These are phyloP conservation scores for Mythimna albipuncta DNA, from an alignment of 2,888 invertebrate genomes.

Conservation along the genomic window DNA sequence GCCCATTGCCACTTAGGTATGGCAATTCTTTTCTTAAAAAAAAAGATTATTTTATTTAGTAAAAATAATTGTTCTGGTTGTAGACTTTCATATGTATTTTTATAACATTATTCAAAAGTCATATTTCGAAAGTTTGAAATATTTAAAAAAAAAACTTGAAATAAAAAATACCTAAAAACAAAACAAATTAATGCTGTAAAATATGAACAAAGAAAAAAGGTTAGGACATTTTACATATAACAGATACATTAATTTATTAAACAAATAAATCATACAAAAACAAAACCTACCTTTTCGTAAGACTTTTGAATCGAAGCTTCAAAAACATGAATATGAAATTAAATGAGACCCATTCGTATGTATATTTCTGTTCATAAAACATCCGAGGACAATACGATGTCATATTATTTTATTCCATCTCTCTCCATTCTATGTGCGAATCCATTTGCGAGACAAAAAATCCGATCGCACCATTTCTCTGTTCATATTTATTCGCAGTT, in stretches of 20 bases:
- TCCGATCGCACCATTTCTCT: conserved; percentile 59
- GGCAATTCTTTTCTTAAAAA: too few species aligned
- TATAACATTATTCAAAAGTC: too few species aligned
- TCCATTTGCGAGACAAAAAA: conserved; percentile 59
- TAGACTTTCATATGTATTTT: too few species aligned
- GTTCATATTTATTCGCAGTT: conserved; percentile 68
- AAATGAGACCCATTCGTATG: conserved; percentile 51
- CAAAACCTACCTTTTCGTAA: conserved; percentile 16
- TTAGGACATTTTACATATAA: neutral
- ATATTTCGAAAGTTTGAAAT: too few species aligned
- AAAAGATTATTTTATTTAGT: too few species aligned
- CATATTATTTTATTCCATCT: conserved; percentile 66
- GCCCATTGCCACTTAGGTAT: too few species aligned
- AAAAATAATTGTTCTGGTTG: too few species aligned
- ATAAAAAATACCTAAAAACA: too few species aligned
- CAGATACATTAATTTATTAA: neutral
- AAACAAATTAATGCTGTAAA: neutral
- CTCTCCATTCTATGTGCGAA: conserved; percentile 49
- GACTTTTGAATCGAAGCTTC: conserved; percentile 44
- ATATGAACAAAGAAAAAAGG: neutral
- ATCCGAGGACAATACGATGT: conserved; percentile 60
- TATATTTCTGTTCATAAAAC: conserved; percentile 56
- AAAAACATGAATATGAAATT: conserved; percentile 59
- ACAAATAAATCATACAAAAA: conserved; percentile 6
- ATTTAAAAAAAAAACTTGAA: too few species aligned